Evolutionary conservation across 2,888 invertebrate species (phyloP).

Genomic region (Dichetophora obliterata): DNA sequence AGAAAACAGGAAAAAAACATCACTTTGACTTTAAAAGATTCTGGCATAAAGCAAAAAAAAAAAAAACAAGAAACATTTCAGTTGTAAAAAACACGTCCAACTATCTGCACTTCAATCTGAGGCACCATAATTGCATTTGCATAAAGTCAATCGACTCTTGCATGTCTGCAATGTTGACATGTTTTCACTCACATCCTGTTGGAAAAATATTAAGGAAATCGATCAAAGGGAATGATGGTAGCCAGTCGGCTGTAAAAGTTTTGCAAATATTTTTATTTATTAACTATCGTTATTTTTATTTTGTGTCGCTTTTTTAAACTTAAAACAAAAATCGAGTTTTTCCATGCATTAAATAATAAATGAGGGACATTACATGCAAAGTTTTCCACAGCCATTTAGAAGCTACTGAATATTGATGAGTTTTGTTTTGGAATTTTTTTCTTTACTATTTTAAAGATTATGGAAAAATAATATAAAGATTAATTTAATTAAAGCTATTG

Average conservation of each 20-base stretch:
- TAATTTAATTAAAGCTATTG: too few species aligned
- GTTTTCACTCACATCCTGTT: neutral
- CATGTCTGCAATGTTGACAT: neutral
- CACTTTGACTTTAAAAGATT: neutral
- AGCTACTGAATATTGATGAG: too few species aligned
- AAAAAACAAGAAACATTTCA: neutral
- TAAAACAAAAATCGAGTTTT: too few species aligned
- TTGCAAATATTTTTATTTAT: neutral
- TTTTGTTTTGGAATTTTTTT: too few species aligned
- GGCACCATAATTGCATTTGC: neutral
- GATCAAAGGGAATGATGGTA: neutral
- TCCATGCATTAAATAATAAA: too few species aligned
- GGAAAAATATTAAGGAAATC: neutral
- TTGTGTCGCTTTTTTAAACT: neutral
- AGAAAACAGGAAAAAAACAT: neutral
- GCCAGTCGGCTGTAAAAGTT: neutral
- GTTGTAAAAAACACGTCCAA: neutral
- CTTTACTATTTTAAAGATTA: too few species aligned
- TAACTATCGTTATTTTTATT: neutral
- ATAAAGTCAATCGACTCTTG: constrained; percentile 1
- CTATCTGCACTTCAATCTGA: neutral
- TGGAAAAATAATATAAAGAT: too few species aligned
- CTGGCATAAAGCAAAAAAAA: neutral
- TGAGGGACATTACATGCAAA: too few species aligned
- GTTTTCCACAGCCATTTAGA: too few species aligned